A percentile compares a stretch with the other conserved stretches of the same genome.
These are phyloP conservation scores for Aurelia sp. DNA, from an alignment of 30 jellyfish, hydroid and myxozoan species.

Conservation along the genomic window DNA sequence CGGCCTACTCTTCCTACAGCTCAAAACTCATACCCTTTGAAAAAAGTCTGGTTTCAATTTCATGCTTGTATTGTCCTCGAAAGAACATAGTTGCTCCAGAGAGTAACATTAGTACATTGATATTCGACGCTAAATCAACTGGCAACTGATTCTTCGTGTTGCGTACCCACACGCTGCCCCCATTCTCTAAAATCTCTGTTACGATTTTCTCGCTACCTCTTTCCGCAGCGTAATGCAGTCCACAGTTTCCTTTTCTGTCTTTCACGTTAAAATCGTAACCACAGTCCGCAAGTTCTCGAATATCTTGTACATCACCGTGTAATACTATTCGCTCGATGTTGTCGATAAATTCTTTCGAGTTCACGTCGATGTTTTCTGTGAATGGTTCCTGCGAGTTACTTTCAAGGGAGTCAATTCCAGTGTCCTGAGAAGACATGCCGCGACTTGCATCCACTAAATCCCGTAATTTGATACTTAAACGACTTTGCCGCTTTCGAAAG, in stretches of 20 bases:
- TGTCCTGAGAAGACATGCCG: neutral
- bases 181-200: conserved; percentile 51
- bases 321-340: conserved; percentile 31
- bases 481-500: conserved; percentile 18
- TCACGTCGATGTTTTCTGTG: conserved; percentile 9
- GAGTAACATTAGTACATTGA: conserved; percentile 51
- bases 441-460: conserved; percentile 13
- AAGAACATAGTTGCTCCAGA: conserved; percentile 65
- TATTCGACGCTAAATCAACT: conserved; percentile 62
- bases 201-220: conserved; percentile 57
- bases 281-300: conserved; percentile 56
- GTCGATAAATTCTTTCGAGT: conserved; percentile 25
- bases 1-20: neutral
- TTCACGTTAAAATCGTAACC: conserved; percentile 58
- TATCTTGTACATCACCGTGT: conserved; percentile 35
- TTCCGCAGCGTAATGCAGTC: conserved; percentile 67
- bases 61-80: conserved; percentile 35
- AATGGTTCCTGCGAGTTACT: neutral
- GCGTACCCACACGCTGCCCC: conserved; percentile 66
- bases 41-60: conserved; percentile 40
- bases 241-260: conserved; percentile 59
- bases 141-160: conserved; percentile 51
- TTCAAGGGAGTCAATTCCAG: conserved; percentile 16
- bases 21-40: conserved; percentile 63
- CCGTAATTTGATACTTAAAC: conserved; percentile 23